Percentiles rank a stretch among this genome's conserved stretches.
Conservation (phyloP, 2,113 vertebrate genomes). For the Dolichotis patagonum region DNA sequence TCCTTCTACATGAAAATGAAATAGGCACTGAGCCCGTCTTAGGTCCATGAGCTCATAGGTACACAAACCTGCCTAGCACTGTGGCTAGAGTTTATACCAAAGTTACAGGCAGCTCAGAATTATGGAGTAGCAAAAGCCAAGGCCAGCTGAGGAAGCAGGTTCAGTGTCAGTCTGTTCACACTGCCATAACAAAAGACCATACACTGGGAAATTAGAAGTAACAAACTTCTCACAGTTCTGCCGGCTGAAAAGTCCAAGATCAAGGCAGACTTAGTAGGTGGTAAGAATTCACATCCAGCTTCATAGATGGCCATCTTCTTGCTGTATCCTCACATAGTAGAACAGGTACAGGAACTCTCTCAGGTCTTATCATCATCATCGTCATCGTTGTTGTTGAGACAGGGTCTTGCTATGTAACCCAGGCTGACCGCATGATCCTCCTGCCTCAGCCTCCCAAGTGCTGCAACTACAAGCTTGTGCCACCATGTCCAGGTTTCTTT, state of each 20-base stretch:
- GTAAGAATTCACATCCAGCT: background rate
- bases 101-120: background rate
- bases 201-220: background rate
- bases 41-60: background rate
- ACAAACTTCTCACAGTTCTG: background rate
- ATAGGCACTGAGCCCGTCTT: background rate
- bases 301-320: background rate
- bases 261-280: background rate
- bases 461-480: background rate
- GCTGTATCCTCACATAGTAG: background rate
- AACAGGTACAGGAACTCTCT: background rate
- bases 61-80: background rate
- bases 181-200: background rate
- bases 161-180: background rate
- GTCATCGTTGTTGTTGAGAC: background rate
- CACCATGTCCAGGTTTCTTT: background rate
- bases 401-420: background rate
- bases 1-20: background rate
- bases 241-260: background rate
- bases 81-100: background rate
- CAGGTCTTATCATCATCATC: background rate
- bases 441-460: background rate
- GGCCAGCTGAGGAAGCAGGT: background rate
- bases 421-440: background rate
- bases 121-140: background rate